A percentile compares a stretch with the other conserved stretches of the same genome.
These are phyloP conservation scores for Muscina levida DNA, from an alignment of 2,888 invertebrate genomes.

Conservation along the genomic window DNA sequence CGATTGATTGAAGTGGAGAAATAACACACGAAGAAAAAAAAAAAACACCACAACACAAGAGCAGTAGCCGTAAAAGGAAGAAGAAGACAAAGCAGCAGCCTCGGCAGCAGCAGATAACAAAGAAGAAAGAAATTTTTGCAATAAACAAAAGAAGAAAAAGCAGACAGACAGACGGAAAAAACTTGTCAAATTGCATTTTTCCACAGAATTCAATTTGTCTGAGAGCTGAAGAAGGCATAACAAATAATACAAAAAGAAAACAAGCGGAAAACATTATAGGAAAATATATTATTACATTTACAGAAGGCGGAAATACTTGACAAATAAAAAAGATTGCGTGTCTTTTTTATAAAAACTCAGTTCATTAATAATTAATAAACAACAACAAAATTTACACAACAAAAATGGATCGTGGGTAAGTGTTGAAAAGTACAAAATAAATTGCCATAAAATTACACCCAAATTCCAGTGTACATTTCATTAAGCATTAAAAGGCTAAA, in stretches of 20 bases:
- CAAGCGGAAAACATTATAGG: constrained; percentile 9
- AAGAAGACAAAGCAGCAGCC: constrained; percentile 41
- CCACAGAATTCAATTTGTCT: constrained; percentile 38
- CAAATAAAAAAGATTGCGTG: constrained; percentile 47
- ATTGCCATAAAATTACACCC: too few species aligned
- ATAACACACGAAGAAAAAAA: constrained; percentile 18
- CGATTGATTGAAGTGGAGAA: constrained; percentile 1
- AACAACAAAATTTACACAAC: constrained; percentile 45
- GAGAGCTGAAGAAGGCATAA: constrained; percentile 4
- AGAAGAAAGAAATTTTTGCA: constrained; percentile 58
- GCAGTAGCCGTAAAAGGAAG: constrained; percentile 15
- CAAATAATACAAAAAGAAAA: constrained; percentile 29
- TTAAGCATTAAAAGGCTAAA: too few species aligned
- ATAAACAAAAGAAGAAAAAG: constrained; percentile 58
- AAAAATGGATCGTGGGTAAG: constrained; percentile 78
- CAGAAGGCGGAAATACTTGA: constrained; percentile 50
- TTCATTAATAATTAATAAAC: constrained; percentile 41
- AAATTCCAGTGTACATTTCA: too few species aligned
- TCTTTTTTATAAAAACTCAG: constrained; percentile 26
- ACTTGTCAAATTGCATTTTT: constrained; percentile 45
- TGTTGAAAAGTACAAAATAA: constrained; percentile 27
- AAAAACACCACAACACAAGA: constrained; percentile 3
- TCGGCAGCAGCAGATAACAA: constrained; percentile 41
- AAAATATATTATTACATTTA: background rate
- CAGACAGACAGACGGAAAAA: too few species aligned